Evolutionary conservation across 2,888 invertebrate genomes (phyloP), one percentile per base, ranked within the genome.

Genomic region (Acholoe squamosa): DNA sequence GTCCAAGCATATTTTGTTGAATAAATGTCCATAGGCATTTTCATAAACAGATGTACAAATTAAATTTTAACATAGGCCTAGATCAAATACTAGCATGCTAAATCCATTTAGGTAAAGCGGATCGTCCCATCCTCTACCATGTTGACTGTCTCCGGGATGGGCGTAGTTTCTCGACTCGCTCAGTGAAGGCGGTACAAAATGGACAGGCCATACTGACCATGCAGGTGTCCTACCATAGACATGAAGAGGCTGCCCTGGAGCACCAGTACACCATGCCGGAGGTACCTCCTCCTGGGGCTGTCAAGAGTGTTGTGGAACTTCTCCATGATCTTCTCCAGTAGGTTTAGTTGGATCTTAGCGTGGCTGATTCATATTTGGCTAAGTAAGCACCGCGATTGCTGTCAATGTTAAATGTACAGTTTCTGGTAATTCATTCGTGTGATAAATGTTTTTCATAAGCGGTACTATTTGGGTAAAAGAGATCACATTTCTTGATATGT

Each of bases 71-170:
- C 61, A 56, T 56, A n/a, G n/a, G 61, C 14, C 19, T 56, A 56
- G 19, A 56, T 56, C 19, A 19, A 19, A 56, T 56, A 19, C 19
- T 56, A 19, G 14, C 16, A 56, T 56, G 61, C 76, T 7, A 3
- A 12, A 19, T 61, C 14, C 1, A n/a, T 61, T 3, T 88, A 95
- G 95, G 95, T 52, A 93, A 93, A 89, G 91, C 92, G 0, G 93
- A 94, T 34, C 93, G 93, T 77, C 95, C 96, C 22, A 95, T 96
- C 43, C 91, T 96, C 61, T 96, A 96, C 92, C 94, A 95, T 91
- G 96, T 96, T 43, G 96, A 96, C 89, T 93, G 95, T 7, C 94
- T 95, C 0, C 92, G 96, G 7, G 96, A 96, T 92, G 96, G 96
- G 22, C 92, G 93, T 12, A 95, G 95, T 43, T 96, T 96, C 92